Evolutionary conservation across 2,888 invertebrate species (phyloP).

Genomic region (Dasysyrphus tricinctus): DNA sequence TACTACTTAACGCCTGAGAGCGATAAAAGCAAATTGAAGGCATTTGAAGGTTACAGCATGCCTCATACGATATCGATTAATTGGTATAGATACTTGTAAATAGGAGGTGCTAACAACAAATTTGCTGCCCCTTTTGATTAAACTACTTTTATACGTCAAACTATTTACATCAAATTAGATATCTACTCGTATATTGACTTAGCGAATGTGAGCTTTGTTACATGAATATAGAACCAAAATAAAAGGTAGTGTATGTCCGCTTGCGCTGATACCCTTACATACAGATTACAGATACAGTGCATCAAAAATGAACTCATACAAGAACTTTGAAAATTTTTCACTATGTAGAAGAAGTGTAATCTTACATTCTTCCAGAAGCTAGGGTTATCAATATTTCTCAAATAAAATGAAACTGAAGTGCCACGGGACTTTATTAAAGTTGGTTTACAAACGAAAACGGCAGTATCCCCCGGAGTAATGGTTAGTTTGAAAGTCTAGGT

Average conservation of each 20-base stretch:
- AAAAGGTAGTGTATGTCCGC: neutral
- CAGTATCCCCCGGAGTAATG: too few species aligned
- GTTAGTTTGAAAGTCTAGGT: too few species aligned
- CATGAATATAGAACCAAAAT: neutral
- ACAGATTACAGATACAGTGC: neutral
- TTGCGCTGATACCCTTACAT: too few species aligned
- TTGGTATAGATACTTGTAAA: neutral
- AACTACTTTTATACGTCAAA: neutral
- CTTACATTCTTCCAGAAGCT: too few species aligned
- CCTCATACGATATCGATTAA: slow-evolving; percentile 1
- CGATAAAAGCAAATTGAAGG: neutral
- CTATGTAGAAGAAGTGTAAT: too few species aligned
- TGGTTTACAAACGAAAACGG: too few species aligned
- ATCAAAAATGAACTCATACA: neutral
- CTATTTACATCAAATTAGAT: neutral
- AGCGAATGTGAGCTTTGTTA: neutral
- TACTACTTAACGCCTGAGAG: slow-evolving; percentile 16
- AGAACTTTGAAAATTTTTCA: too few species aligned
- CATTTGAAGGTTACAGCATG: slow-evolving; percentile 6
- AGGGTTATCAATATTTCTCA: too few species aligned
- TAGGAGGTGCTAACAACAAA: slow-evolving; percentile 9
- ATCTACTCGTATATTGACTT: neutral
- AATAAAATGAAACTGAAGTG: too few species aligned
- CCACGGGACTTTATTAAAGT: too few species aligned
- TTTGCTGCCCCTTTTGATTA: slow-evolving; percentile 5